Percentiles rank a stretch among this genome's conserved stretches.
Evolutionary conservation across 2,888 invertebrate species (phyloP).

Genomic region (Philhelius pedissequus): DNA sequence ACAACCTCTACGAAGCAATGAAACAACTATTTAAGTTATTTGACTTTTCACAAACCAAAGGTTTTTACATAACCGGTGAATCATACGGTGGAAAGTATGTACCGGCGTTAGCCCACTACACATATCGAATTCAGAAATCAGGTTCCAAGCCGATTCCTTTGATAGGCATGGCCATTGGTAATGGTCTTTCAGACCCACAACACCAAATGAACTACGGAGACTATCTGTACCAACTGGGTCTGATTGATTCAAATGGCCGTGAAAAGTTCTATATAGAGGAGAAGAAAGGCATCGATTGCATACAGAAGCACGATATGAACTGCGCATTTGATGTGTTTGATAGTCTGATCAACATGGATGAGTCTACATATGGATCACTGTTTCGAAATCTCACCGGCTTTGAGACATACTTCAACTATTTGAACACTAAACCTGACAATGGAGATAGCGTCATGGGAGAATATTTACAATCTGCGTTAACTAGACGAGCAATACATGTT

Average conservation of each 20-base stretch:
- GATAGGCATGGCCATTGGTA: slow-evolving; percentile 83
- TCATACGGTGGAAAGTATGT: slow-evolving; percentile 90
- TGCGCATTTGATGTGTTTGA: slow-evolving; percentile 88
- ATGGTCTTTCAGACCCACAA: slow-evolving; percentile 88
- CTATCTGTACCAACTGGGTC: slow-evolving; percentile 88
- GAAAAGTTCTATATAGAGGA: slow-evolving; percentile 83
- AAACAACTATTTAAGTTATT: slow-evolving; percentile 92
- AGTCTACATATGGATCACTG: slow-evolving; percentile 81
- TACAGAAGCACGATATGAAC: slow-evolving; percentile 83
- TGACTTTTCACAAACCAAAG: slow-evolving; percentile 85
- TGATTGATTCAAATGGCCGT: slow-evolving; percentile 81
- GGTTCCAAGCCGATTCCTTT: slow-evolving; percentile 75
- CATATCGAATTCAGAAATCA: slow-evolving; percentile 80
- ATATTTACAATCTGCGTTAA: slow-evolving; percentile 77
- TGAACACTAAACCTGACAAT: slow-evolving; percentile 83
- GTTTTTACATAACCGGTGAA: slow-evolving; percentile 94
- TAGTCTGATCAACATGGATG: slow-evolving; percentile 82
- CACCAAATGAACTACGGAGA: slow-evolving; percentile 89
- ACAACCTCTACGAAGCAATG: slow-evolving; percentile 87
- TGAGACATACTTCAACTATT: slow-evolving; percentile 76
- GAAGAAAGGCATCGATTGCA: slow-evolving; percentile 79
- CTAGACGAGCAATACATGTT: slow-evolving; percentile 90
- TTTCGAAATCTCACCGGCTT: slow-evolving; percentile 81
- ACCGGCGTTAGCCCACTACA: slow-evolving; percentile 85
- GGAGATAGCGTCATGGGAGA: slow-evolving; percentile 79